These are phyloP conservation scores for Myanophis thanlyinensis DNA, from an alignment of 2,113 vertebrate genomes.

Conservation along the genomic window DNA sequence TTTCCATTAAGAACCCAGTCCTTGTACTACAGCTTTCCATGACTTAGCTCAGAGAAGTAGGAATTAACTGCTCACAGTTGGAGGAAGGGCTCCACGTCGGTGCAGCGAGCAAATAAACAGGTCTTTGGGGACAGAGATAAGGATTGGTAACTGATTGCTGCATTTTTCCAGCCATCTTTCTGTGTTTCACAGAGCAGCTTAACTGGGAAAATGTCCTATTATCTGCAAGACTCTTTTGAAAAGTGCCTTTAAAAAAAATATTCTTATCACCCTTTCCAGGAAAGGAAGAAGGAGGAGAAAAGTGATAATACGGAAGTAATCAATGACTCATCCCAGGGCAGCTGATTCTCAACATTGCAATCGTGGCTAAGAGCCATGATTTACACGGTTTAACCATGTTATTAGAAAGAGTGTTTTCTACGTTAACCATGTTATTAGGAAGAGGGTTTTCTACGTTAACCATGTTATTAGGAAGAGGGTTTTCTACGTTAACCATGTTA, in stretches of 20 bases:
- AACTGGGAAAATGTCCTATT: neutral
- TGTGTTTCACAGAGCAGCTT: neutral
- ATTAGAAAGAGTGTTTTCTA: no score
- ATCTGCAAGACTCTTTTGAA: neutral
- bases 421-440: no score
- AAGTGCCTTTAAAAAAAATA: neutral
- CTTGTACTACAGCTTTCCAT: neutral
- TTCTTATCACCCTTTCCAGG: neutral
- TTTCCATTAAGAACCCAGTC: no score
- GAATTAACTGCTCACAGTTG: neutral
- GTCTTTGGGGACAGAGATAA: neutral
- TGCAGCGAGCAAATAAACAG: neutral
- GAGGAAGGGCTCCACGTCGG: neutral
- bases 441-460: no score
- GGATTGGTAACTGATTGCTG: no score
- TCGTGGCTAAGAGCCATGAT: neutral
- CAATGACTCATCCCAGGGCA: neutral
- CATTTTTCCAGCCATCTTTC: no score
- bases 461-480: no score
- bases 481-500: no score
- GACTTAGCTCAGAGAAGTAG: neutral
- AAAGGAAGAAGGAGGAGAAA: neutral
- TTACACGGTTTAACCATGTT: neutral
- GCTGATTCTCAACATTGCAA: neutral
- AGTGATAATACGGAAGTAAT: neutral